Evolutionary conservation across 2,888 invertebrate species (phyloP).

Genomic region (Philhelius pedissequus): DNA sequence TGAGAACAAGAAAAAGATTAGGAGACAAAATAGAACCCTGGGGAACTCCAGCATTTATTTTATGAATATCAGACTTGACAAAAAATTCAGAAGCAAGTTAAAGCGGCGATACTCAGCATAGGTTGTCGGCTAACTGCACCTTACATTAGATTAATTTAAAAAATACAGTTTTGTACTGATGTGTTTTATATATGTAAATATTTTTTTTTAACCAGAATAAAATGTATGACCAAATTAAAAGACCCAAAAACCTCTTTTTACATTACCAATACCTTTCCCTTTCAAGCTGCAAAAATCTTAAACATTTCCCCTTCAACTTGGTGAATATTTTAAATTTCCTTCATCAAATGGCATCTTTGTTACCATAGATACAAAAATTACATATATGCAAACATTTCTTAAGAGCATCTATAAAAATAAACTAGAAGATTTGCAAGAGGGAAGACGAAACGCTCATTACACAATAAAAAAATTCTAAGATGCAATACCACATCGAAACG

Average conservation of each 20-base stretch:
- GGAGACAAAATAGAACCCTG: too few species aligned
- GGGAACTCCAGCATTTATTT: too few species aligned
- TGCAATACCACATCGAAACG: neutral
- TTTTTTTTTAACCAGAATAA: too few species aligned
- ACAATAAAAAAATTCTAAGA: constrained; percentile 30
- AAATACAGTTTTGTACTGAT: too few species aligned
- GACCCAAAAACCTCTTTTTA: neutral
- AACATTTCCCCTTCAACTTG: neutral
- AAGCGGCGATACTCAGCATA: too few species aligned
- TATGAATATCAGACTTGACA: too few species aligned
- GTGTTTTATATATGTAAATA: too few species aligned
- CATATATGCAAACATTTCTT: constrained; percentile 9
- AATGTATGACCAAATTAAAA: neutral
- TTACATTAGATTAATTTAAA: too few species aligned
- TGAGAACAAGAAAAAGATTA: too few species aligned
- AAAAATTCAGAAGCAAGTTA: too few species aligned
- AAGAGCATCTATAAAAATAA: constrained; percentile 40
- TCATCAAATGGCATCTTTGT: constrained; percentile 4
- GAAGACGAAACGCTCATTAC: constrained; percentile 15
- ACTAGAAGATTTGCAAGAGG: neutral
- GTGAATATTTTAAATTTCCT: constrained; percentile 35
- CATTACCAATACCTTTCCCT: neutral
- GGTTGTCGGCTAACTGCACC: too few species aligned
- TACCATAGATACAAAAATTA: constrained; percentile 26
- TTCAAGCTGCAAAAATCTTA: too few species aligned